Evolutionary conservation across 1,140 invertebrate genomes (phyloP).

Genomic region (Zaprionus gabonicus): DNA sequence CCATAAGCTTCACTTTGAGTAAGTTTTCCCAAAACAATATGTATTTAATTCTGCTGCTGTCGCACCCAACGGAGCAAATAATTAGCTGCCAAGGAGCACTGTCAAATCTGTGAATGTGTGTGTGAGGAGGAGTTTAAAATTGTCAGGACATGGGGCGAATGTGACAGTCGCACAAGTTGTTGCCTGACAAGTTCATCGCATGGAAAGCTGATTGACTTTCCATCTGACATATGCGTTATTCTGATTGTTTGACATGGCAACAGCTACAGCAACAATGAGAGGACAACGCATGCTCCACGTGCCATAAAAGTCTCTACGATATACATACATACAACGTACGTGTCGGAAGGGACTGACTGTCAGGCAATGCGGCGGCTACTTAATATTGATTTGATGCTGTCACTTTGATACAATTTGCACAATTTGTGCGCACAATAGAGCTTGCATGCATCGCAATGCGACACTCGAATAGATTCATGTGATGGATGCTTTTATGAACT

Average conservation of each 20-base stretch:
- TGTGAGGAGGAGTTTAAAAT: slow-evolving; percentile 23
- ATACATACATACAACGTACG: slow-evolving; percentile 4
- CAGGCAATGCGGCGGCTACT: slow-evolving; percentile 51
- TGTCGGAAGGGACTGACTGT: slow-evolving; percentile 4
- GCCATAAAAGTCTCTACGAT: background rate
- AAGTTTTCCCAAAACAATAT: slow-evolving; percentile 60
- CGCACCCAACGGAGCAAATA: slow-evolving; percentile 41
- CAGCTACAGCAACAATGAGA: background rate
- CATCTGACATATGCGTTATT: slow-evolving; percentile 54
- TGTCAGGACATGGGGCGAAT: slow-evolving; percentile 35
- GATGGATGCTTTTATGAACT: slow-evolving; percentile 37
- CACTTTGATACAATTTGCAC: slow-evolving; percentile 30
- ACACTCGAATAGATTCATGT: background rate
- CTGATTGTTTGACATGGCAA: slow-evolving; percentile 61
- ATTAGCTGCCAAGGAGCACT: slow-evolving; percentile 57
- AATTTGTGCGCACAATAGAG: slow-evolving; percentile 38
- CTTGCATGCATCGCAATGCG: slow-evolving; percentile 18
- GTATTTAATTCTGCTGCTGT: background rate
- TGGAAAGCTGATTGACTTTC: slow-evolving; percentile 70
- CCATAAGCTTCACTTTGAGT: background rate
- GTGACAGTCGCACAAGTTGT: slow-evolving; percentile 36
- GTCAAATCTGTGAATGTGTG: slow-evolving; percentile 7
- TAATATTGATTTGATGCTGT: slow-evolving; percentile 55
- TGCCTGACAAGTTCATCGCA: slow-evolving; percentile 61
- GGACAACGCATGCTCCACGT: slow-evolving; percentile 8